Percentiles rank a stretch among this genome's conserved stretches.
Conservation (phyloP, 1,140 invertebrate species). For the Adoxophyes honmai region DNA sequence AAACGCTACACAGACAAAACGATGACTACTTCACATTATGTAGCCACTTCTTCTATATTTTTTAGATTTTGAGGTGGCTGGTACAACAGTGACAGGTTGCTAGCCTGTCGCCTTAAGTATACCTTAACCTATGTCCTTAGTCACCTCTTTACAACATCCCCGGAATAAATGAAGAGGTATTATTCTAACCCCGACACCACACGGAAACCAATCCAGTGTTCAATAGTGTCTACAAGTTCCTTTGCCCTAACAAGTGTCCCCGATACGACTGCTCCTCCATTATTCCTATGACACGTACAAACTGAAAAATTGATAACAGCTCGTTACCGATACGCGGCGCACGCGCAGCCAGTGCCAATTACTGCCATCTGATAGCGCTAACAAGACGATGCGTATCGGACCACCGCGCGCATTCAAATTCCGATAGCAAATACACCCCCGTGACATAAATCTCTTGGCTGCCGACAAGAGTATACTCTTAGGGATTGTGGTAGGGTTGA, state of each 20-base stretch:
- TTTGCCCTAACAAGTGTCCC: not conserved
- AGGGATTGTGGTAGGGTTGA: not conserved
- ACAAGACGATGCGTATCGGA: conserved; percentile 71
- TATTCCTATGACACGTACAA: conserved; percentile 10
- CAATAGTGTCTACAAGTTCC: too few species aligned
- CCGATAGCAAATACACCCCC: conserved; percentile 47
- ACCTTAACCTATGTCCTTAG: too few species aligned
- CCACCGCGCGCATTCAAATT: conserved; percentile 51
- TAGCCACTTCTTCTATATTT: too few species aligned
- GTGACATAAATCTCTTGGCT: conserved; percentile 38
- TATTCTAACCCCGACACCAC: too few species aligned
- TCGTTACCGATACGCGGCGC: conserved; percentile 23
- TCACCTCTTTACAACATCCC: too few species aligned
- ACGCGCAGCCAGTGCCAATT: conserved; percentile 60
- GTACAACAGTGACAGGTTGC: too few species aligned
- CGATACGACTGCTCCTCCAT: not conserved
- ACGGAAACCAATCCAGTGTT: too few species aligned
- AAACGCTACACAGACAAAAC: too few species aligned
- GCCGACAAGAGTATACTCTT: conserved; percentile 18
- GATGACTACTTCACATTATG: too few species aligned
- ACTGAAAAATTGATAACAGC: conserved; percentile 47
- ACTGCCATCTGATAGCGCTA: conserved; percentile 67
- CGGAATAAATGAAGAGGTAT: too few species aligned
- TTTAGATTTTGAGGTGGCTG: too few species aligned
- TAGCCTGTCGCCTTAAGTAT: too few species aligned